A percentile compares a stretch with the other conserved stretches of the same genome.
These are phyloP conservation scores for Mormyrus lacerda DNA, from an alignment of 2,113 vertebrate species.

Conservation along the genomic window DNA sequence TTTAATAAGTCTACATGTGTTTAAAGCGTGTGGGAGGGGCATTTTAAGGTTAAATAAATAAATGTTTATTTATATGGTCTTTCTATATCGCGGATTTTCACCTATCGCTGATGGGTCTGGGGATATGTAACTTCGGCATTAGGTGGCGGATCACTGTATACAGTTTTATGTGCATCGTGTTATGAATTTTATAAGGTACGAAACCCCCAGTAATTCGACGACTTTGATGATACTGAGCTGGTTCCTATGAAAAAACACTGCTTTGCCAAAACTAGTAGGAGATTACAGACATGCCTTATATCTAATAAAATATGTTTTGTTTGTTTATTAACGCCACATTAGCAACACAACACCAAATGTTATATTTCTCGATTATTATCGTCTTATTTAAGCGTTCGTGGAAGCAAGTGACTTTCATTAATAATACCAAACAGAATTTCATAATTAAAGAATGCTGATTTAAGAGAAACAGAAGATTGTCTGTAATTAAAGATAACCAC, in stretches of 20 bases:
- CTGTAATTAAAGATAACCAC: slow-evolving; percentile 3
- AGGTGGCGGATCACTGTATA: too few species aligned
- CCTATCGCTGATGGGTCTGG: too few species aligned
- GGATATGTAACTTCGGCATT: too few species aligned
- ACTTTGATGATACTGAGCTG: not conserved
- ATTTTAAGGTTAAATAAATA: too few species aligned
- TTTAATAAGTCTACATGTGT: too few species aligned
- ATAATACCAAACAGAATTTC: not conserved
- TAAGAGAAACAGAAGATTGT: not conserved
- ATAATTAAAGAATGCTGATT: not conserved
- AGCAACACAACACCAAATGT: not conserved
- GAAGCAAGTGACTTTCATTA: not conserved
- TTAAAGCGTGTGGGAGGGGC: too few species aligned
- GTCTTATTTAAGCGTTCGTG: not conserved
- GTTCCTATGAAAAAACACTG: not conserved
- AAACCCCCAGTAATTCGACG: not conserved
- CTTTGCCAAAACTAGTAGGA: not conserved
- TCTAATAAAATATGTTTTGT: not conserved
- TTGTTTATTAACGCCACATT: not conserved
- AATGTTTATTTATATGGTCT: too few species aligned
- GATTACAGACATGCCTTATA: not conserved
- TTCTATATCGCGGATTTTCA: too few species aligned
- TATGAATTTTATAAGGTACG: not conserved
- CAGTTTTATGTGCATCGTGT: not conserved
- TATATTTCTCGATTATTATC: not conserved